These are phyloP conservation scores for Dorcus parallelipipedus DNA, from an alignment of 2,888 invertebrate species.

Conservation along the genomic window DNA sequence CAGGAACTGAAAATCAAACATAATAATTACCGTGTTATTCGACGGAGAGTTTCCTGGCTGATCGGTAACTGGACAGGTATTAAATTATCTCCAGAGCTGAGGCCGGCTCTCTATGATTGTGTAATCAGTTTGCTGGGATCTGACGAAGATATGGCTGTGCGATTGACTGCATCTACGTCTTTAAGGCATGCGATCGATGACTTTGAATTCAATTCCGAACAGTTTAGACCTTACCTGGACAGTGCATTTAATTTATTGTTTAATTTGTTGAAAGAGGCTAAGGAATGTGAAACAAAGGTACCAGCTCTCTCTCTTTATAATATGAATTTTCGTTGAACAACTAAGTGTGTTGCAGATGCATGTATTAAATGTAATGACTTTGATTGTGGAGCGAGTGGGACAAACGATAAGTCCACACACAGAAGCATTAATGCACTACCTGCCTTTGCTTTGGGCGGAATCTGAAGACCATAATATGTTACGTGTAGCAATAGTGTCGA, in stretches of 20 bases:
- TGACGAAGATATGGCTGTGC: constrained; percentile 84
- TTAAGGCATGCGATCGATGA: constrained; percentile 83
- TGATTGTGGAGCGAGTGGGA: constrained; percentile 84
- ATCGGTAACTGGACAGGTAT: constrained; percentile 81
- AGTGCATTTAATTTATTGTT: constrained; percentile 77
- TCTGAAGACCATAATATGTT: constrained; percentile 87
- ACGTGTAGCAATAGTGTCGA: constrained; percentile 84
- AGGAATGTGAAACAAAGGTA: constrained; percentile 90
- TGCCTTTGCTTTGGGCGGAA: constrained; percentile 86
- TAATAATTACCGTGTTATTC: constrained; percentile 78
- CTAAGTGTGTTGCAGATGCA: constrained; percentile 64
- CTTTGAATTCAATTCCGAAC: constrained; percentile 85
- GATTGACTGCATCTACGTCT: constrained; percentile 82
- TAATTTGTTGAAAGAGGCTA: constrained; percentile 78
- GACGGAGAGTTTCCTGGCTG: constrained; percentile 80
- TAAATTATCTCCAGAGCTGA: constrained; percentile 71
- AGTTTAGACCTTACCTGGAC: constrained; percentile 81
- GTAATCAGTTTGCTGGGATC: constrained; percentile 69
- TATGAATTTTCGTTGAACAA: not conserved
- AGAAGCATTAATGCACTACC: constrained; percentile 71
- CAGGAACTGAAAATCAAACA: constrained; percentile 80
- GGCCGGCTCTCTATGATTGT: constrained; percentile 78
- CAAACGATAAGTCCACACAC: constrained; percentile 68
- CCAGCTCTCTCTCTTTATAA: not conserved
- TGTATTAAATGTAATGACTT: constrained; percentile 84